Base-by-base conservation (phyloP, 2,113 vertebrate species). In the Scophthalmus maximus region DNA sequence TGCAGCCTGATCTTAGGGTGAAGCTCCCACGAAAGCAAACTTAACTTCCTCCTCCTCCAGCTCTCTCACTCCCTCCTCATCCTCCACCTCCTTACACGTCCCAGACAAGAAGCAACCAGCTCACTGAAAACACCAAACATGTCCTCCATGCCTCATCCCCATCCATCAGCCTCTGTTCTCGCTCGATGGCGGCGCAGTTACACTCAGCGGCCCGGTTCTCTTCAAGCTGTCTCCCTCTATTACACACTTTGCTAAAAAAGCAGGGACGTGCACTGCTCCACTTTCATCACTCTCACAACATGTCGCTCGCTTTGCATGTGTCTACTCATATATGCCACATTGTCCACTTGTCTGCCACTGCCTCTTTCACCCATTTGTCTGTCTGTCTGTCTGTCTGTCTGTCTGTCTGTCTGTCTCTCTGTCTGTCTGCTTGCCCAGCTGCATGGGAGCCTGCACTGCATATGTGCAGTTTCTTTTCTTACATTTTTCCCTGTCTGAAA, bases 1-100 rank as follows among this genome's bases (percentile, higher is more conserved):
- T 99, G 97, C 97, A 99, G 97, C 97, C 97, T 99, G 94, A 97
- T 98, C 96, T 94, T 93, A 93, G 90, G n/a, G 89, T 95, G 94
- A 93, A 94, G 93, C 93, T 92, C 89, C 79, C 76, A 67, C 42
- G 22, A 58, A 91, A 92, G 83, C 49, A 68, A 84, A 64, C 67
- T 56, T 79, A 67, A 74, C 80, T 52, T 71, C 60, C 63, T 71
- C 63, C 62, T 70, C 68, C 68, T 74, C 51, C 56, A 60, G 34
- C 72, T 65, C 23, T 76, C 68, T 64, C 42, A 62, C 61, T 46
- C 14, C 27, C 56, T 61, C 58, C 58, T 83, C 86, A 79, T 81
- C 61, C 63, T 75, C n/a, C 59, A 50, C 59, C 26, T 61, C 65
- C 15, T 32, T 55, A 69, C 67, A 8, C 29, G 22, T 25, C 40